Conservation (phyloP, 35 echinoderm and acorn worm genomes). For the Holothuria glaberrima region DNA sequence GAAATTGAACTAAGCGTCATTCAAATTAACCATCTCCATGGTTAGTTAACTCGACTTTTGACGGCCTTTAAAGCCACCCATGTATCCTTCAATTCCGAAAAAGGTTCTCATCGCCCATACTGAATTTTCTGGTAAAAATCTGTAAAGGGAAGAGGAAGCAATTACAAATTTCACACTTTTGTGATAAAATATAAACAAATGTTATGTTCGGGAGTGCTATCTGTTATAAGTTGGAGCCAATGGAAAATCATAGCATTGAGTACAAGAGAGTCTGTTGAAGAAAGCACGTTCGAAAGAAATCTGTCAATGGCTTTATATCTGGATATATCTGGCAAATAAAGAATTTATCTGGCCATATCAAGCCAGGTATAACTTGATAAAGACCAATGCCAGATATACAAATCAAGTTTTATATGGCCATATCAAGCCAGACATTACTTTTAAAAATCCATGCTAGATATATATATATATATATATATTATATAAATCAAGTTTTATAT, state of each 20-base stretch:
- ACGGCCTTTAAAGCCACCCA: background rate
- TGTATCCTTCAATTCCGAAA: background rate
- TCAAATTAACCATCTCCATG: background rate
- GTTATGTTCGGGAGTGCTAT: background rate
- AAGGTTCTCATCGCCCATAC: conserved; percentile 3
- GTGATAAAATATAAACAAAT: background rate
- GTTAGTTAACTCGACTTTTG: background rate
- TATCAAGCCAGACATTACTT: no score
- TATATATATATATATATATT: no score
- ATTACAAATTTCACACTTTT: background rate
- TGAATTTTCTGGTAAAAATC: conserved; percentile 33
- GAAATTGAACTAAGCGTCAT: no score
- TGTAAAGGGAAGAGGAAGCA: background rate
- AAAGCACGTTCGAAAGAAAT: background rate
- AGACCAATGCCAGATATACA: no score
- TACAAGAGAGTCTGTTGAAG: background rate
- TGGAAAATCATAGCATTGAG: background rate
- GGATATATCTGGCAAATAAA: no score
- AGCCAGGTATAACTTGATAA: no score
- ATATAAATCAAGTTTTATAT: no score
- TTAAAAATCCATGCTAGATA: no score
- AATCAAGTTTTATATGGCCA: no score
- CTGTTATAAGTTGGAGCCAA: background rate
- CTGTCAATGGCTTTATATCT: no score
- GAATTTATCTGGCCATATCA: no score